Evolutionary conservation across 2,113 vertebrate genomes (phyloP).

Genomic region (Platysternon megacephalum): DNA sequence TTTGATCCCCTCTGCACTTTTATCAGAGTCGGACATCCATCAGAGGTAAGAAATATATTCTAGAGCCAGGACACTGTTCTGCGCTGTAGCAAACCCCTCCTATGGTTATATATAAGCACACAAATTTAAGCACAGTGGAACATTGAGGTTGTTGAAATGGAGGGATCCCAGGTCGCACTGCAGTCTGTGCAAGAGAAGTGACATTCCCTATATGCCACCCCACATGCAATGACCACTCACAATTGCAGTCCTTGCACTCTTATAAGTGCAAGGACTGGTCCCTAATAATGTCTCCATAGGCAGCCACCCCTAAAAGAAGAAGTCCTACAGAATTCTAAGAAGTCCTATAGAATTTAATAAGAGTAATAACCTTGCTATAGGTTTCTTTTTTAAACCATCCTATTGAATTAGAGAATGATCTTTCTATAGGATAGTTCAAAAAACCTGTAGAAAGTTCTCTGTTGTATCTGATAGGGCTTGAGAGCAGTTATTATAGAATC

Average conservation of each 20-base stretch:
- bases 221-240: background rate
- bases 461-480: background rate
- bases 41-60: slow-evolving; percentile 79
- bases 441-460: background rate
- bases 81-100: background rate
- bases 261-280: background rate
- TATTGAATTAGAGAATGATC: background rate
- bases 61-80: background rate
- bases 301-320: background rate
- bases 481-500: background rate
- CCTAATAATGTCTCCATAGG: background rate
- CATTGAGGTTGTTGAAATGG: background rate
- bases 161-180: background rate
- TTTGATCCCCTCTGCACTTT: slow-evolving; percentile 90
- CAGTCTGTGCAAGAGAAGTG: background rate
- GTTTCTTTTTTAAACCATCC: too few species aligned
- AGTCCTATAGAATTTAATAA: background rate
- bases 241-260: background rate
- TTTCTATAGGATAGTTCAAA: background rate
- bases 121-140: background rate
- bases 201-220: background rate
- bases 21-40: slow-evolving; percentile 84
- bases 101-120: background rate
- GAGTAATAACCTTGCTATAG: background rate
- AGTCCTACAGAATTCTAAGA: background rate